These are phyloP conservation scores for Montipora capricornis DNA, from an alignment of 64 coral and sea anemone species.

Conservation along the genomic window DNA sequence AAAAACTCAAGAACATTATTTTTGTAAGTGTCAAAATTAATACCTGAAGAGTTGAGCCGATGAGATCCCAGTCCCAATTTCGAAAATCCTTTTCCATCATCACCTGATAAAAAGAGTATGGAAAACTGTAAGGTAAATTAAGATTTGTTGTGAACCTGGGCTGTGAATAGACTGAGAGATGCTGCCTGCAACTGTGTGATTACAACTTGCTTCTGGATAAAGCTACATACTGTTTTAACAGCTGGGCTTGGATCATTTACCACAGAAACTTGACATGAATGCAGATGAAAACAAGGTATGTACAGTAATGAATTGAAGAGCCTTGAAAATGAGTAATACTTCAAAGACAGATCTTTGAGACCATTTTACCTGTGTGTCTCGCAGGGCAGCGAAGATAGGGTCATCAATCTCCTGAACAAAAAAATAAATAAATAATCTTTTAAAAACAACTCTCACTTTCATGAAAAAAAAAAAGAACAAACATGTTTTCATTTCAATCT, in stretches of 20 bases:
- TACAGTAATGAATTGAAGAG: not conserved
- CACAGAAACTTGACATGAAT: not conserved
- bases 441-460: not conserved
- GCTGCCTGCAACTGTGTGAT: not conserved
- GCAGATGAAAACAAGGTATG: no score
- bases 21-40: not conserved
- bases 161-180: not conserved
- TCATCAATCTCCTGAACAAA: constrained; percentile 86
- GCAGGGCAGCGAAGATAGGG: constrained; percentile 63
- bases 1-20: not conserved
- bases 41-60: constrained; percentile 73
- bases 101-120: constrained; percentile 11
- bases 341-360: not conserved
- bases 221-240: not conserved
- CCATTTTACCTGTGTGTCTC: constrained; percentile 81
- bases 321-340: not conserved
- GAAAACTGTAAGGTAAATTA: not conserved
- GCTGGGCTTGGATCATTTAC: not conserved
- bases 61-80: constrained; percentile 80
- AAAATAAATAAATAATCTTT: not conserved
- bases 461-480: no score
- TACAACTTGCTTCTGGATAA: not conserved
- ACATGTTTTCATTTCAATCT: no score
- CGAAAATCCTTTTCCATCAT: constrained; percentile 68
- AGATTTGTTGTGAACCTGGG: not conserved